Conservation (phyloP, 2,113 vertebrate species). For the Amblyornis subalaris region DNA sequence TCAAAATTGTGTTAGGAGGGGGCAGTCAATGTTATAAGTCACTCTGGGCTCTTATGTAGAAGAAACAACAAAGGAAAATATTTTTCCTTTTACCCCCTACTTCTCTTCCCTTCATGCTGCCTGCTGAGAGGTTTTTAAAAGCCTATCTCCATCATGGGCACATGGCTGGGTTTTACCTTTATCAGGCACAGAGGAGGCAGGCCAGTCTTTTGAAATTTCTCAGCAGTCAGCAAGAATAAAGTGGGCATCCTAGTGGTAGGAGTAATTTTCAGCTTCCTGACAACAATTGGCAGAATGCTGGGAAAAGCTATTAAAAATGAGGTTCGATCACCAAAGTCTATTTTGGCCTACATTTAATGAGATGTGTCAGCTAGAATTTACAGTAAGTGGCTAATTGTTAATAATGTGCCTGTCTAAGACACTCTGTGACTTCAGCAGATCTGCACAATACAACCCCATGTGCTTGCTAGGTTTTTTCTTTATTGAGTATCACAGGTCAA, state of each 20-base stretch:
- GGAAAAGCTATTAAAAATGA: conserved; percentile 67
- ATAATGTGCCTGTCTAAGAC: conserved; percentile 51
- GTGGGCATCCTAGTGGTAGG: conserved; percentile 56
- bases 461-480: background rate
- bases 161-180: conserved; percentile 47
- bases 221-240: conserved; percentile 63
- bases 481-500: background rate
- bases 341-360: conserved; percentile 65
- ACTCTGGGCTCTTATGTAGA: background rate
- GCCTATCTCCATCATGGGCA: conserved; percentile 1
- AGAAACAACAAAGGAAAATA: conserved; percentile 18
- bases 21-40: conserved; percentile 18
- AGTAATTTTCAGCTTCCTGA: conserved; percentile 67
- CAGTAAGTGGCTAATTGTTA: conserved; percentile 71
- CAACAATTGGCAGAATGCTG: conserved; percentile 63
- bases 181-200: conserved; percentile 27
- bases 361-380: conserved; percentile 64
- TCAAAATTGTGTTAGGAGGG: conserved; percentile 11
- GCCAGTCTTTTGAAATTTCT: conserved; percentile 61
- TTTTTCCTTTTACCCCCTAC: conserved; percentile 28
- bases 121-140: conserved; percentile 56
- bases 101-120: background rate
- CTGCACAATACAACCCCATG: background rate
- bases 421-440: conserved; percentile 34
- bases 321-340: conserved; percentile 53